Conservation (phyloP, 2,113 vertebrate genomes). For the Antechinus flavipes region DNA sequence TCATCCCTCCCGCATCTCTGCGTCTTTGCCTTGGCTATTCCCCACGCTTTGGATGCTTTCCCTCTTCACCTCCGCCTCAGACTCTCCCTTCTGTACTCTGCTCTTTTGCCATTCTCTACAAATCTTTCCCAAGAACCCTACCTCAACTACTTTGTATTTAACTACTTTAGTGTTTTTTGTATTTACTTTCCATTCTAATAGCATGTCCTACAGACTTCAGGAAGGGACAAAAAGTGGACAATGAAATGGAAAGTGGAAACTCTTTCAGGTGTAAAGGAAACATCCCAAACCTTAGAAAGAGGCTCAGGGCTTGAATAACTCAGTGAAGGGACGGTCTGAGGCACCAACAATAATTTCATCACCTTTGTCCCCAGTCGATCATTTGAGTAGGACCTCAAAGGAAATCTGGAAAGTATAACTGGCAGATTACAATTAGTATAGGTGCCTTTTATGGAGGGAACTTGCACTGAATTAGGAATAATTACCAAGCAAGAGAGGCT, state of each 20-base stretch:
- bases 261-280: no score
- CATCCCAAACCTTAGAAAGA: neutral
- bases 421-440: neutral
- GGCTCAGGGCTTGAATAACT: neutral
- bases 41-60: neutral
- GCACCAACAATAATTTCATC: neutral
- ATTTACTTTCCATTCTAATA: no score
- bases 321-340: neutral
- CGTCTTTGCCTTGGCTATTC: neutral
- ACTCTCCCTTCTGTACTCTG: neutral
- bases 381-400: neutral
- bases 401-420: neutral
- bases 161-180: no score
- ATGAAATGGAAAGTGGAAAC: no score
- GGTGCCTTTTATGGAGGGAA: neutral
- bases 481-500: neutral
- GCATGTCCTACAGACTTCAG: no score
- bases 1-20: neutral
- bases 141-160: no score
- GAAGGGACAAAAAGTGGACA: neutral
- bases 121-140: neutral
- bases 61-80: constrained; percentile 10
- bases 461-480: neutral
- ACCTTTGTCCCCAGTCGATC: no score
- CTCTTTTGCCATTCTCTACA: neutral